Evolutionary conservation across 2,888 invertebrate species (phyloP).

Genomic region (Melieria omissa): DNA sequence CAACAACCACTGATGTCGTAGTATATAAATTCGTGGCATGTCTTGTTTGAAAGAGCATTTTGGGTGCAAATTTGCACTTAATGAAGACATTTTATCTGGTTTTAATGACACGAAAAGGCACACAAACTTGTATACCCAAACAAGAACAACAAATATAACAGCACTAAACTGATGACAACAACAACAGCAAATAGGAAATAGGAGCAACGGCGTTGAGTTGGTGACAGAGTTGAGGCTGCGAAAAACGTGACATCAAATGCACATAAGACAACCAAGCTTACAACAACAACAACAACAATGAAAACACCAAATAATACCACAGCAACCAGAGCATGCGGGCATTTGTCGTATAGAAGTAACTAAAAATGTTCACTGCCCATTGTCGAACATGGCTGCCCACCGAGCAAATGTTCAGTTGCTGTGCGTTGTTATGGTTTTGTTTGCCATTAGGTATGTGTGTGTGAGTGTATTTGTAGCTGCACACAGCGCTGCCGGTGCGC

Average conservation of each 20-base stretch:
- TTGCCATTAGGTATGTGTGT: no score
- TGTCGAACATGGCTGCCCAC: no score
- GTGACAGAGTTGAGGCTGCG: neutral
- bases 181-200: neutral
- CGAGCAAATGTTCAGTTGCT: no score
- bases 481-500: no score
- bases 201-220: neutral
- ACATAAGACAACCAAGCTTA: constrained; percentile 14
- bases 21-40: no score
- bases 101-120: neutral
- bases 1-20: no score
- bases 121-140: neutral
- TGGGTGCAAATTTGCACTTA: constrained; percentile 44
- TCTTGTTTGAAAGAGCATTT: constrained; percentile 2
- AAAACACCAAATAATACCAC: neutral
- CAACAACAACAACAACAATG: constrained; percentile 9
- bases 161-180: neutral
- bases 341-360: neutral
- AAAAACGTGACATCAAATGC: neutral
- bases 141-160: neutral
- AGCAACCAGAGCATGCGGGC: neutral
- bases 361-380: no score
- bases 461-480: no score
- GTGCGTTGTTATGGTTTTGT: no score
- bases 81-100: constrained; percentile 45